Evolutionary conservation across 2,888 invertebrate genomes (phyloP).

Genomic region (Acronicta leporina): DNA sequence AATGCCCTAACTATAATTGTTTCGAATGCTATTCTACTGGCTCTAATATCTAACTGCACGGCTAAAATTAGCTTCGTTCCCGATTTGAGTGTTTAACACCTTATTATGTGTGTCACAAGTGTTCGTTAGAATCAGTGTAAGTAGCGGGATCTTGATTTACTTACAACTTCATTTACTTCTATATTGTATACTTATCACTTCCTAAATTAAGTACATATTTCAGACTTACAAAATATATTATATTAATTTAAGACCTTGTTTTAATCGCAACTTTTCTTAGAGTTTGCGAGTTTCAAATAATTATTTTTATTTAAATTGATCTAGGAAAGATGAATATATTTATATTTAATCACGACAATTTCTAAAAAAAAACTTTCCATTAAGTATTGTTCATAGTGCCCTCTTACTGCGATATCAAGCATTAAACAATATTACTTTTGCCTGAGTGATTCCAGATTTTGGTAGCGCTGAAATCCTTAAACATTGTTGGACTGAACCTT

Average conservation of each 20-base stretch:
- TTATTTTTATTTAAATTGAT: too few relatives aligned
- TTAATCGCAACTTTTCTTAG: too few relatives aligned
- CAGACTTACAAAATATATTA: too few relatives aligned
- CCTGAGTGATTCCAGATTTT: background rate
- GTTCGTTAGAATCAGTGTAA: background rate
- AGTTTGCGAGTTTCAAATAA: too few relatives aligned
- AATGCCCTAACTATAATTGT: slow-evolving; percentile 57
- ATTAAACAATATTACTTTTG: background rate
- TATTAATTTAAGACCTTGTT: too few relatives aligned
- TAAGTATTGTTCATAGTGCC: slow-evolving; percentile 12
- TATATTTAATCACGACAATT: too few relatives aligned
- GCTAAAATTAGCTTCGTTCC: slow-evolving; percentile 58
- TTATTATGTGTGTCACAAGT: slow-evolving; percentile 21
- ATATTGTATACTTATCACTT: background rate
- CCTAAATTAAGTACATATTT: too few relatives aligned
- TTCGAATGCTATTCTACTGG: slow-evolving; percentile 57
- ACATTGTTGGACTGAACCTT: background rate
- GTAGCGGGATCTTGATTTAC: background rate
- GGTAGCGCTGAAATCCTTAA: slow-evolving; percentile 1
- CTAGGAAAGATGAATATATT: too few relatives aligned
- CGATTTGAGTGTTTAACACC: slow-evolving; percentile 21
- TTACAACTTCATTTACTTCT: background rate
- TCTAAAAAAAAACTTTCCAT: background rate
- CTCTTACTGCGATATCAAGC: slow-evolving; percentile 20
- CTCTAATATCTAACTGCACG: slow-evolving; percentile 54